Conservation (phyloP, 30 jellyfish, hydroid and myxozoan species). For the Hydractinia echinata region DNA sequence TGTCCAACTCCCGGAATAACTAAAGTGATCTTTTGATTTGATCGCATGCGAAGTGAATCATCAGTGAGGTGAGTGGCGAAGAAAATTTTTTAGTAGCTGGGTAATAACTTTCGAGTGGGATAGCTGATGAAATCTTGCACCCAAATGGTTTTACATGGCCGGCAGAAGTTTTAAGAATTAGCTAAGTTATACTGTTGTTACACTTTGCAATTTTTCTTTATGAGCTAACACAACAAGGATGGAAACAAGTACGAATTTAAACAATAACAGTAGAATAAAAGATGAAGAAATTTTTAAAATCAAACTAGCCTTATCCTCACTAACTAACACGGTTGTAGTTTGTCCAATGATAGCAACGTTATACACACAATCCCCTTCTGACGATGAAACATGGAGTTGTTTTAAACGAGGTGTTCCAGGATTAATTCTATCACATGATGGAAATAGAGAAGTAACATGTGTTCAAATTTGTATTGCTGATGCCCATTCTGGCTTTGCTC, state of each 20-base stretch:
- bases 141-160: too few relatives aligned
- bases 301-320: slow-evolving; percentile 71
- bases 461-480: slow-evolving; percentile 76
- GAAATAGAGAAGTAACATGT: slow-evolving; percentile 14
- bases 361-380: slow-evolving; percentile 64
- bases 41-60: too few relatives aligned
- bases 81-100: too few relatives aligned
- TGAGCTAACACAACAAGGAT: background rate
- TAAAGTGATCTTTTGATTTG: too few relatives aligned
- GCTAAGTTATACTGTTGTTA: slow-evolving; percentile 12
- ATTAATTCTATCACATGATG: slow-evolving; percentile 53
- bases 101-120: too few relatives aligned
- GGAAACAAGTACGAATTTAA: background rate
- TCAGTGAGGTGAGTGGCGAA: too few relatives aligned
- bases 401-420: slow-evolving; percentile 81
- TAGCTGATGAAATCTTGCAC: too few relatives aligned
- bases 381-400: slow-evolving; percentile 81
- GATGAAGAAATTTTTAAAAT: slow-evolving; percentile 79
- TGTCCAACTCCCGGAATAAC: too few relatives aligned
- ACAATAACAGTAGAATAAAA: slow-evolving; percentile 27
- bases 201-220: background rate
- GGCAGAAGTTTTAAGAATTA: background rate
- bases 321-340: slow-evolving; percentile 75
- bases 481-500: slow-evolving; percentile 77
- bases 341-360: slow-evolving; percentile 76